A percentile compares a stretch with the other conserved stretches of the same genome.
Conservation (phyloP, 2,888 invertebrate genomes). For the Holacanthella duospinosa region DNA sequence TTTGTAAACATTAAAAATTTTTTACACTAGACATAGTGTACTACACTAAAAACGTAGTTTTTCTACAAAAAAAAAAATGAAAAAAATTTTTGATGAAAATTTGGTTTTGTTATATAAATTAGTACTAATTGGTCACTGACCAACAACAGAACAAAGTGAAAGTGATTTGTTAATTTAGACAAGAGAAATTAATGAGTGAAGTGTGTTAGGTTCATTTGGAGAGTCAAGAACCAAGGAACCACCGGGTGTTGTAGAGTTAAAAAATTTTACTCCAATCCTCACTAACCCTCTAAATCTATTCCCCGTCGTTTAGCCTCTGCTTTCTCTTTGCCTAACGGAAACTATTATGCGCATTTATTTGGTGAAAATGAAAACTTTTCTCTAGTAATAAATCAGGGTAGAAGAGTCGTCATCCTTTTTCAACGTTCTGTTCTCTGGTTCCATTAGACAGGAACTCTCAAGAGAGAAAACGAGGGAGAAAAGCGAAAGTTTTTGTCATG, state of each 20-base stretch:
- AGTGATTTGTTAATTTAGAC: background rate
- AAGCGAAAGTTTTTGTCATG: conserved; percentile 38
- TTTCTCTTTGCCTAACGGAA: background rate
- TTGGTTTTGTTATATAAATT: no score
- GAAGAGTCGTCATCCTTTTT: conserved; percentile 15
- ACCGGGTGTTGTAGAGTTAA: background rate
- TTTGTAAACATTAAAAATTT: no score
- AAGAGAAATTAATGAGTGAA: background rate
- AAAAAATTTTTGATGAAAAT: no score
- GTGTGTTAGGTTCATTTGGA: background rate
- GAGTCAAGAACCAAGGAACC: background rate
- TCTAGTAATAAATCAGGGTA: conserved; percentile 35
- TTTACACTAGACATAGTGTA: no score
- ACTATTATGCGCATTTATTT: conserved; percentile 1
- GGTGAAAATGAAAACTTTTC: conserved; percentile 13
- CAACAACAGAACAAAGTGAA: background rate
- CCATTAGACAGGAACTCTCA: background rate
- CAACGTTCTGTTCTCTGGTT: background rate
- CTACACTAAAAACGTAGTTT: no score
- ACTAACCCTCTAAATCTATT: background rate
- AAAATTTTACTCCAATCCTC: background rate
- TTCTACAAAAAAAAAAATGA: no score
- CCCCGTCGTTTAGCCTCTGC: background rate
- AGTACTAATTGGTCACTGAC: background rate
- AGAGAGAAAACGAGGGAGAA: background rate